Evolutionary conservation across 2,113 vertebrate species (phyloP).

Genomic region (Onychorhynchus coronatus): DNA sequence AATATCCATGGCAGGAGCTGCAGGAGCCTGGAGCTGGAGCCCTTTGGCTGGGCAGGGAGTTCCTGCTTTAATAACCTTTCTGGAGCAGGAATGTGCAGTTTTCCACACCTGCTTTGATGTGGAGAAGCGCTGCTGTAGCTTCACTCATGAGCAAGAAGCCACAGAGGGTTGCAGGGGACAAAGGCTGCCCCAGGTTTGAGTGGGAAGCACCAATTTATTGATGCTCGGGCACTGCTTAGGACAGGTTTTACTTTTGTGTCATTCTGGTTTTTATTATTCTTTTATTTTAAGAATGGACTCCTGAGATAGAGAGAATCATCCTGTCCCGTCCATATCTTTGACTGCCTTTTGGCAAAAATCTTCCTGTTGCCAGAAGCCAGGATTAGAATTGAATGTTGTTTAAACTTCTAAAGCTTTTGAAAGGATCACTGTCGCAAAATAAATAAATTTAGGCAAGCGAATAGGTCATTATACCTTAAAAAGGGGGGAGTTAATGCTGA

Average conservation of each 20-base stretch:
- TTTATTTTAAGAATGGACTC: not conserved
- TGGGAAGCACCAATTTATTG: not conserved
- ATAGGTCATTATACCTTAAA: constrained; percentile 23
- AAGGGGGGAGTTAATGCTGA: constrained; percentile 1
- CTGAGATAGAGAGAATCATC: not conserved
- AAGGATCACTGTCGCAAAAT: not conserved
- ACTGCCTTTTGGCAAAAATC: not conserved
- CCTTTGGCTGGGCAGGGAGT: not conserved
- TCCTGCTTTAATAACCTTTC: not conserved
- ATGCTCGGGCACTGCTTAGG: not conserved
- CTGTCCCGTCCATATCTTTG: not conserved
- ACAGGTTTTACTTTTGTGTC: not conserved
- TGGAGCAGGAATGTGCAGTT: not conserved
- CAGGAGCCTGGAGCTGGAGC: not conserved
- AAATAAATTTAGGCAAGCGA: constrained; percentile 32
- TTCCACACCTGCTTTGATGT: not conserved
- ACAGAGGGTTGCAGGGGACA: not conserved
- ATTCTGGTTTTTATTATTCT: not conserved
- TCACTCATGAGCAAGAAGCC: rapidly evolving
- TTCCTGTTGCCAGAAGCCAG: not conserved
- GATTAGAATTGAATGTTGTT: not conserved
- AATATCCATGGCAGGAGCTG: not conserved
- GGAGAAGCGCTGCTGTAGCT: not conserved
- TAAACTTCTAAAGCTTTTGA: not conserved
- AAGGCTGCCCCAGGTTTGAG: not conserved